Evolutionary conservation across 2,797 vertebrate species (phyloP).

Genomic region (Alfaro cultratus): DNA sequence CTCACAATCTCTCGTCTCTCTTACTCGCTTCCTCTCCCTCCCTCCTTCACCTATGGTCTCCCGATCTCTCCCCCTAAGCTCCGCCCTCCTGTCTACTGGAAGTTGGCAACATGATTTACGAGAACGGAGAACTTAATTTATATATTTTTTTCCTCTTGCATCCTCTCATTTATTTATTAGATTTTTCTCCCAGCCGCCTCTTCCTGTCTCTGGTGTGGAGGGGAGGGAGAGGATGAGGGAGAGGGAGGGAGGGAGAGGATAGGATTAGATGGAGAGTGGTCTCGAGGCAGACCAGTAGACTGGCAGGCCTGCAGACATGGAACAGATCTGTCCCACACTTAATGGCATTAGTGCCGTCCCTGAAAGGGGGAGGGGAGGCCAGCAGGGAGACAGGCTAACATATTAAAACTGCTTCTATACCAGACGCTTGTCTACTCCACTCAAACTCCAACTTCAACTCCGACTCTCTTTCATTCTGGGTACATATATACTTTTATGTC

Average conservation of each 20-base stretch:
- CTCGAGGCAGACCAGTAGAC: slow-evolving; percentile 84
- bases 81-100: slow-evolving; percentile 89
- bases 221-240: slow-evolving; percentile 66
- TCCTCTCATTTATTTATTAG: slow-evolving; percentile 91
- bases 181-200: slow-evolving; percentile 84
- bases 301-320: slow-evolving; percentile 85
- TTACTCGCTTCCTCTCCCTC: slow-evolving; percentile 44
- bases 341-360: slow-evolving; percentile 88
- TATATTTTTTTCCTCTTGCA: slow-evolving; percentile 87
- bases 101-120: slow-evolving; percentile 90
- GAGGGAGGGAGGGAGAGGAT: slow-evolving; percentile 78
- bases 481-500: slow-evolving; percentile 30
- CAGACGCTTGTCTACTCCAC: slow-evolving; percentile 77
- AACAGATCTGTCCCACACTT: slow-evolving; percentile 87
- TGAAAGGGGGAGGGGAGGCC: slow-evolving; percentile 79
- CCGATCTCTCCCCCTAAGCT: slow-evolving; percentile 66
- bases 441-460: slow-evolving; percentile 68
- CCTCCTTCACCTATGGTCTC: slow-evolving; percentile 60
- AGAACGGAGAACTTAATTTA: slow-evolving; percentile 89
- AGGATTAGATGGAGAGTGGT: slow-evolving; percentile 86
- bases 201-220: slow-evolving; percentile 85
- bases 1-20: slow-evolving; percentile 40
- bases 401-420: slow-evolving; percentile 82
- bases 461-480: slow-evolving; percentile 55
- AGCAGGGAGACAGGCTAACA: slow-evolving; percentile 79